Percentiles rank a stretch among this genome's conserved stretches.
Evolutionary conservation across 2,888 invertebrate species (phyloP).

Genomic region (Esperia sulphurella): DNA sequence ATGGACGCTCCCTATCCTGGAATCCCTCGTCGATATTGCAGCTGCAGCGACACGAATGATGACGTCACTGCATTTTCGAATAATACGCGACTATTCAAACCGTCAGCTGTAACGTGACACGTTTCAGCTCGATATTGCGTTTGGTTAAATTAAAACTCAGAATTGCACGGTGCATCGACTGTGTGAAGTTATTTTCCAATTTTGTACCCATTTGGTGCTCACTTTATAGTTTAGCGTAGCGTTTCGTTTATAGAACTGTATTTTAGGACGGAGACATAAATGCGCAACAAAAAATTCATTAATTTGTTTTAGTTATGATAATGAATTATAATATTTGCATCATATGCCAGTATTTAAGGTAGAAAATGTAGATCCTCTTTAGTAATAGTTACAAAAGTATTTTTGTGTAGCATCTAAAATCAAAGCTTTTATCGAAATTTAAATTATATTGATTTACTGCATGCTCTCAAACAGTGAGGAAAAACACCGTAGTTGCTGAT

Average conservation of each 20-base stretch:
- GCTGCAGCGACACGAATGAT: not conserved
- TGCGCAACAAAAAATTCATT: too few species aligned
- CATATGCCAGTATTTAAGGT: too few species aligned
- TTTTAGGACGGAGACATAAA: not conserved
- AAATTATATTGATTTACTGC: too few species aligned
- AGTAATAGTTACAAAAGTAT: too few species aligned
- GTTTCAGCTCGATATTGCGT: not conserved
- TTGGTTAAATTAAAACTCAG: not conserved
- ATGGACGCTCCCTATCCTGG: not conserved
- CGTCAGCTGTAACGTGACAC: not conserved
- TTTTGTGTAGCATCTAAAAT: too few species aligned
- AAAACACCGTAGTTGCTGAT: too few species aligned
- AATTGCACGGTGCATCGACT: not conserved
- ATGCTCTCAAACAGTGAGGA: too few species aligned
- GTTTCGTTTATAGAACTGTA: not conserved
- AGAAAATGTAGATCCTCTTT: too few species aligned
- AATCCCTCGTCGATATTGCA: not conserved
- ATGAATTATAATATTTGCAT: too few species aligned
- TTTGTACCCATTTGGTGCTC: not conserved
- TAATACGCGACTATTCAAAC: not conserved
- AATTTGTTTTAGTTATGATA: too few species aligned
- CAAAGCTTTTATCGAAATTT: too few species aligned
- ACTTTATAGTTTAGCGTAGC: not conserved
- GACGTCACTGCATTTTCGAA: not conserved
- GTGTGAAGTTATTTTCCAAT: not conserved